Conservation (phyloP, 2,888 invertebrate species). For the Oasisia sp. region DNA sequence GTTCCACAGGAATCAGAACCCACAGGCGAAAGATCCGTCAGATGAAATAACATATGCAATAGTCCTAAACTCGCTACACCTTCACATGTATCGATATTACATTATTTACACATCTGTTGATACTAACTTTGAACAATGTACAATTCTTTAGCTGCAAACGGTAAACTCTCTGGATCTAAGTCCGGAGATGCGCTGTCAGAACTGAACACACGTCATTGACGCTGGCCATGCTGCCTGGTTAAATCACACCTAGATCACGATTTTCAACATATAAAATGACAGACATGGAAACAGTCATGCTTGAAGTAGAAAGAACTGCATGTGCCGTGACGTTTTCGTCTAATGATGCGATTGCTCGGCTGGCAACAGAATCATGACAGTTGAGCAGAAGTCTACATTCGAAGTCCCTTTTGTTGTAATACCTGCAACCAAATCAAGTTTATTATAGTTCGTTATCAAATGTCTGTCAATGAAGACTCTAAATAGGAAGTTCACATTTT, state of each 20-base stretch:
- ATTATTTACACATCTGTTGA: not conserved
- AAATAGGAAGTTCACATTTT: too few relatives aligned
- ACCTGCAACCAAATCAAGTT: slow-evolving; percentile 25
- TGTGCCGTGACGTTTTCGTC: not conserved
- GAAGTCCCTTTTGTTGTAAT: slow-evolving; percentile 32
- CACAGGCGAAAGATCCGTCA: not conserved
- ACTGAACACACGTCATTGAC: too few relatives aligned
- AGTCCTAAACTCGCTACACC: not conserved
- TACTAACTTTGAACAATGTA: slow-evolving; percentile 17
- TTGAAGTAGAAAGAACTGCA: not conserved
- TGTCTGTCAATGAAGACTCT: not conserved
- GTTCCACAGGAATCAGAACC: not conserved
- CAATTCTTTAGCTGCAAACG: not conserved
- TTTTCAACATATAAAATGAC: too few relatives aligned
- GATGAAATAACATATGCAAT: not conserved
- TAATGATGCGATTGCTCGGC: not conserved
- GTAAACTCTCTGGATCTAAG: not conserved
- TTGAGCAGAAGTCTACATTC: slow-evolving; percentile 26
- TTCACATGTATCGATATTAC: not conserved
- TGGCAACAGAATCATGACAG: not conserved
- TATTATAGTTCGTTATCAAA: not conserved
- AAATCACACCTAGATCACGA: too few relatives aligned
- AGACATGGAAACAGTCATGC: not conserved
- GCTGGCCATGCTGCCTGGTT: too few relatives aligned
- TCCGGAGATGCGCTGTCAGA: too few relatives aligned